Percentiles rank a stretch among this genome's conserved stretches.
phyloP scores from a whole-genome alignment of 2,888 invertebrate species.

The Druceiella hillmani region DNA sequence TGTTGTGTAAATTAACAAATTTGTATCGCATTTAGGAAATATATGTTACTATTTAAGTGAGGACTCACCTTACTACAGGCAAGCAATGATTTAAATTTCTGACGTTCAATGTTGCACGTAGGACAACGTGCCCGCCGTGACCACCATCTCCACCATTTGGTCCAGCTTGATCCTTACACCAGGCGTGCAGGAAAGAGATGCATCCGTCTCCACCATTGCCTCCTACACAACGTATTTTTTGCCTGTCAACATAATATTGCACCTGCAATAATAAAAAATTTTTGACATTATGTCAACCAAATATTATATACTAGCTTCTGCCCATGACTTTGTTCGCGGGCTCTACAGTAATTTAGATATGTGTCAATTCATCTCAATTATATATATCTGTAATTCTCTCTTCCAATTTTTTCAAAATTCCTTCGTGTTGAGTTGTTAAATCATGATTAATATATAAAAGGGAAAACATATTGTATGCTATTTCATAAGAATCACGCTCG shows the following conservation, averaged over 20 bases:
- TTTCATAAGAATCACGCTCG: too few species aligned
- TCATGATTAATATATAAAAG: too few species aligned
- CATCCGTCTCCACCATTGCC: slow-evolving; percentile 94
- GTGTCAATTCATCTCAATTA: too few species aligned
- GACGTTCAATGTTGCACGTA: slow-evolving; percentile 61
- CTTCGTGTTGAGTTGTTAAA: too few species aligned
- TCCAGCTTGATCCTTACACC: slow-evolving; percentile 83
- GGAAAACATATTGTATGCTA: too few species aligned
- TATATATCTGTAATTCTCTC: too few species aligned
- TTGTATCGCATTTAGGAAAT: not conserved
- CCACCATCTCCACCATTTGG: slow-evolving; percentile 98
- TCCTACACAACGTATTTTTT: slow-evolving; percentile 60
- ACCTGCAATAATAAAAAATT: too few species aligned
- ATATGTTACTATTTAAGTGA: not conserved
- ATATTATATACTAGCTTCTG: too few species aligned
- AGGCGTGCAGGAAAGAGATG: slow-evolving; percentile 78
- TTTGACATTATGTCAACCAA: too few species aligned
- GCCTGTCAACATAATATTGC: slow-evolving; percentile 67
- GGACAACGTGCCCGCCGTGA: slow-evolving; percentile 89
- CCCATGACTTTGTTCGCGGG: too few species aligned
- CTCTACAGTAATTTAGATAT: too few species aligned
- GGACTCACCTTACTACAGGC: slow-evolving; percentile 34
- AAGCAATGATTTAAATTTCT: slow-evolving; percentile 66
- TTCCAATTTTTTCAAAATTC: too few species aligned
- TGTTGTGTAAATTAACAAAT: not conserved